Conservation (phyloP, 2,113 vertebrate species). For the Osmerus eperlanus region DNA sequence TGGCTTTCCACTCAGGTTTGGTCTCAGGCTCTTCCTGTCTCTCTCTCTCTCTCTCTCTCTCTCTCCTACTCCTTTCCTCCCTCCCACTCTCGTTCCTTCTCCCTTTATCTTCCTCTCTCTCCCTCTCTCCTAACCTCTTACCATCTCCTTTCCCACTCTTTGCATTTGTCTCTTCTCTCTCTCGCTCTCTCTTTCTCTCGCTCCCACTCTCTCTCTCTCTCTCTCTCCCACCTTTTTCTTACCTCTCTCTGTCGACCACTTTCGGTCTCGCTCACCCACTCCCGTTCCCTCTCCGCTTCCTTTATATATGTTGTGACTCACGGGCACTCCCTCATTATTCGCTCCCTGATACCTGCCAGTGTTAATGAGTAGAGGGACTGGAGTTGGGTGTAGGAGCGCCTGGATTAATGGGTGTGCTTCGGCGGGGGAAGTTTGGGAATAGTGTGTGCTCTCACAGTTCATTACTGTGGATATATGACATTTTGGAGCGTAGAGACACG, state of each 20-base stretch:
- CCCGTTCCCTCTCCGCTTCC: constrained; percentile 41
- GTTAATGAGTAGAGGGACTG: constrained; percentile 76
- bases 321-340: constrained; percentile 78
- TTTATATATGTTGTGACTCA: constrained; percentile 70
- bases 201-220: no score
- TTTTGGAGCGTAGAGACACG: constrained; percentile 68
- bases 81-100: no score
- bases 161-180: no score
- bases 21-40: constrained; percentile 18
- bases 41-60: no score
- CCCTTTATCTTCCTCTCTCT: no score
- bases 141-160: no score
- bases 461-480: constrained; percentile 74
- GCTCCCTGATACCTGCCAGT: constrained; percentile 75
- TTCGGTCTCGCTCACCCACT: constrained; percentile 23
- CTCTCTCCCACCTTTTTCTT: no score
- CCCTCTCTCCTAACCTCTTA: no score
- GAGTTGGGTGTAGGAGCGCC: constrained; percentile 59
- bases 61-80: no score
- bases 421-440: constrained; percentile 67
- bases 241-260: constrained; percentile 1
- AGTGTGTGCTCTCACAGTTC: constrained; percentile 63
- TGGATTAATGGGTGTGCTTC: constrained; percentile 72
- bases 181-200: no score
- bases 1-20: constrained; percentile 49